Base-by-base conservation (phyloP, 2,797 vertebrate species). In the Simalia tracyae region DNA sequence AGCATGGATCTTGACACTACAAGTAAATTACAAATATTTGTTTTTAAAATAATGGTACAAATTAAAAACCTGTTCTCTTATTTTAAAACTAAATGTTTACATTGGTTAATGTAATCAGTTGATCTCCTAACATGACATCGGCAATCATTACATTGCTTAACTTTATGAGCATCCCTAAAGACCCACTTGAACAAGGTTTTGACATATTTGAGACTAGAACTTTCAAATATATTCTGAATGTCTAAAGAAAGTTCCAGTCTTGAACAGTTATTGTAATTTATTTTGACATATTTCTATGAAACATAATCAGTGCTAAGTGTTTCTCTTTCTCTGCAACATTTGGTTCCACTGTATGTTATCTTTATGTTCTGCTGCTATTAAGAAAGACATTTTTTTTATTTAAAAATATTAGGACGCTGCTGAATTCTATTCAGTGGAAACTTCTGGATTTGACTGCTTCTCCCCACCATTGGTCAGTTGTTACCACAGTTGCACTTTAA, bases 391-490 rank as follows among this genome's bases (percentile, higher is more conserved):
- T 64, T 36, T 81, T 54, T 81, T 42, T n/a, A 85, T 85, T 84
- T 46, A 66, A 89, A 92, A 92, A 68, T 87, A 84, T 31, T 31
- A 81, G 59, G 92, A 57, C 85, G 66, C 19, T 7, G 22, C 84
- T 90, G 59, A 26, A 11, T 94, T 93, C 94, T 42, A 3, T 92
- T 91, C 11, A 56, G 81, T n/a, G 28, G 84, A 76, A 84, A 11
- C 9, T 3, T 94, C 93, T 88, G 46, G 28, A 3, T n/a, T 14
- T 60, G 61, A 56, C 63, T 54, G 64, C 57, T 90, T 24, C n/a
- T 76, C 85, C 59, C 60, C 90, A 54, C 91, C 14, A 3, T 84
- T 81, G 31, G 1, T 26, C 84, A 84, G 84, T 89, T 91, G 64
- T 93, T 28, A 50, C 60, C 85, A 84, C 12, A 91, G 84, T 9